phyloP scores from a whole-genome alignment of 2,888 invertebrate genomes.

The Dryobota labecula region DNA sequence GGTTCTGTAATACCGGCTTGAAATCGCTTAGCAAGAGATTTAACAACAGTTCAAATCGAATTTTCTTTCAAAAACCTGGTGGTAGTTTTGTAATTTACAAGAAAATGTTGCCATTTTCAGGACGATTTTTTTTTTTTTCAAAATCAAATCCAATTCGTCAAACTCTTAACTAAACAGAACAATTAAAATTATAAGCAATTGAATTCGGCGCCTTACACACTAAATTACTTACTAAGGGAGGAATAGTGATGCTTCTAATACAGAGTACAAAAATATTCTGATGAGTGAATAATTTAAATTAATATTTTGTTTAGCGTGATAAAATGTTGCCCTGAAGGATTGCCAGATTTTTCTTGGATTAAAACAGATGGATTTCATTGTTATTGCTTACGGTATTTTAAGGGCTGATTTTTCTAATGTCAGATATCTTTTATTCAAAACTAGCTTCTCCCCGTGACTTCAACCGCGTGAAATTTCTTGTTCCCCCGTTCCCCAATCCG shows the following conservation, averaged over 20 bases:
- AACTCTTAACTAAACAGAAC: slow-evolving; percentile 26
- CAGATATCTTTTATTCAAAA: not conserved
- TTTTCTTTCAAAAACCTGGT: not conserved
- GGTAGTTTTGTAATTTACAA: not conserved
- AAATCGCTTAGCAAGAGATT: not conserved
- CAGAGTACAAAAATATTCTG: slow-evolving; percentile 70
- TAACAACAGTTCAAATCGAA: not conserved
- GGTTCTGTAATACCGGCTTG: too few relatives aligned
- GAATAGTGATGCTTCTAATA: slow-evolving; percentile 47
- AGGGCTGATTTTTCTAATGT: not conserved
- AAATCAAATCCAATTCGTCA: slow-evolving; percentile 37
- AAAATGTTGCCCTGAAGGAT: slow-evolving; percentile 34
- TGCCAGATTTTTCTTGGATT: slow-evolving; percentile 37
- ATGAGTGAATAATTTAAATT: slow-evolving; percentile 44
- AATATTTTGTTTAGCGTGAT: slow-evolving; percentile 12
- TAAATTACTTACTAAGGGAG: slow-evolving; percentile 54
- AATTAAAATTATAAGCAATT: slow-evolving; percentile 52
- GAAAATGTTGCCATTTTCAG: not conserved
- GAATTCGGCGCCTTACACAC: slow-evolving; percentile 60
- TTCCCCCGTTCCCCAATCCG: too few relatives aligned
- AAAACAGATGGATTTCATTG: not conserved
- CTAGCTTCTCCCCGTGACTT: too few relatives aligned
- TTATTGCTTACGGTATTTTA: not conserved
- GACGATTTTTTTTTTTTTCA: too few relatives aligned
- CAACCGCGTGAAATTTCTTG: too few relatives aligned